Conservation (phyloP, 2,888 invertebrate genomes). For the Malthinus seriepunctatus region DNA sequence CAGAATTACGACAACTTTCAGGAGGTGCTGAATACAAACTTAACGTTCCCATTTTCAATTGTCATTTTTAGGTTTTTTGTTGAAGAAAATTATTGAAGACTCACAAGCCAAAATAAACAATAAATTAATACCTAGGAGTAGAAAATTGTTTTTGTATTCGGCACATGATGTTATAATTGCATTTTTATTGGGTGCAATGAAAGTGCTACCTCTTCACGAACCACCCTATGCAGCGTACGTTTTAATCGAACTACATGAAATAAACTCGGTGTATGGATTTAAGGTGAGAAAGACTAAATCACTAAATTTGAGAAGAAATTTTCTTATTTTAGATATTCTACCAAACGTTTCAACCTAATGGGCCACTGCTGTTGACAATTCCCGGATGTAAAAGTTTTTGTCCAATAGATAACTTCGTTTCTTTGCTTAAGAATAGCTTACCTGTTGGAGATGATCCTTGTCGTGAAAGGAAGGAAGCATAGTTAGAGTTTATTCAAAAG, state of each 20-base stretch:
- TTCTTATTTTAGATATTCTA: neutral
- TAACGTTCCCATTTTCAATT: neutral
- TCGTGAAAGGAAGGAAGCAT: too few relatives aligned
- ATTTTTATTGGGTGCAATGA: neutral
- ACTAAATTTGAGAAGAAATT: neutral
- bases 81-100: neutral
- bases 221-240: neutral
- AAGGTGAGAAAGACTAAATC: neutral
- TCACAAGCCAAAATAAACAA: neutral
- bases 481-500: too few relatives aligned
- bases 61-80: neutral
- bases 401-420: neutral
- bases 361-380: neutral
- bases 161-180: neutral
- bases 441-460: neutral
- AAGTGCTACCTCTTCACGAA: neutral
- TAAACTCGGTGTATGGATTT: neutral
- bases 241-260: neutral
- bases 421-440: neutral
- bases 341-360: neutral
- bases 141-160: neutral
- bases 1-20: conserved; percentile 47
- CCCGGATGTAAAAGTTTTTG: neutral
- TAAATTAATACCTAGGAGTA: conserved; percentile 35
- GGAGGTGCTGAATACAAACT: conserved; percentile 47